Conservation (phyloP, 1,140 invertebrate species). For the Apis cerana region DNA sequence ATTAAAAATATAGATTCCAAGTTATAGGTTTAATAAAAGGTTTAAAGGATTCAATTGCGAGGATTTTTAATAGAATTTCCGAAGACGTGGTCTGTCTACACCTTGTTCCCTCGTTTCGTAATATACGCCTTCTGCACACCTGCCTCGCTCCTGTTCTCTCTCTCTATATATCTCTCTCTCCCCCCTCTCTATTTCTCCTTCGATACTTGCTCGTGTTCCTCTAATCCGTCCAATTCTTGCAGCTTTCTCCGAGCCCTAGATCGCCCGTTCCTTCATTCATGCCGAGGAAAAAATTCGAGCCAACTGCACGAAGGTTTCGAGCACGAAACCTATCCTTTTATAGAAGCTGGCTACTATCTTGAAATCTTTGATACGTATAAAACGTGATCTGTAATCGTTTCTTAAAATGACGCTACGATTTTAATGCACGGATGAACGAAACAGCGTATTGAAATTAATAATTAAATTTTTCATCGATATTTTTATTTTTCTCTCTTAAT, state of each 20-base stretch:
- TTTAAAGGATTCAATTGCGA: neutral
- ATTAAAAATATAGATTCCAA: neutral
- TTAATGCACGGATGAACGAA: too few relatives aligned
- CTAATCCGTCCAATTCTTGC: slow-evolving; percentile 14
- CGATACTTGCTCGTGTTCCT: neutral
- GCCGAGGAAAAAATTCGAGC: neutral
- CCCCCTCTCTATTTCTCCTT: neutral
- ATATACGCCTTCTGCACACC: slow-evolving; percentile 20
- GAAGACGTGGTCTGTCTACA: slow-evolving; percentile 18
- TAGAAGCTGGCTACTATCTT: neutral
- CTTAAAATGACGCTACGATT: neutral
- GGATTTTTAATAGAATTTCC: slow-evolving; percentile 3
- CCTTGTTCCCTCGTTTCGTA: slow-evolving; percentile 18
- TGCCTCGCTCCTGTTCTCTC: slow-evolving; percentile 1
- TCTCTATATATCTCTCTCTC: neutral
- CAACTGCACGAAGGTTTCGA: slow-evolving; percentile 20
- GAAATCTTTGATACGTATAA: neutral
- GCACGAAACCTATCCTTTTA: slow-evolving; percentile 1
- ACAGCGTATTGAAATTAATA: too few relatives aligned
- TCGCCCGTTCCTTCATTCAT: slow-evolving; percentile 10
- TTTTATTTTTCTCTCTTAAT: too few relatives aligned
- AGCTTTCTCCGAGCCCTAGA: slow-evolving; percentile 25
- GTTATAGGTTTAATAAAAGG: neutral
- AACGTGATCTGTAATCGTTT: neutral
- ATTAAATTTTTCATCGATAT: too few relatives aligned